These are phyloP conservation scores for Watsonalla cultraria DNA, from an alignment of 2,888 invertebrate genomes.

Conservation along the genomic window DNA sequence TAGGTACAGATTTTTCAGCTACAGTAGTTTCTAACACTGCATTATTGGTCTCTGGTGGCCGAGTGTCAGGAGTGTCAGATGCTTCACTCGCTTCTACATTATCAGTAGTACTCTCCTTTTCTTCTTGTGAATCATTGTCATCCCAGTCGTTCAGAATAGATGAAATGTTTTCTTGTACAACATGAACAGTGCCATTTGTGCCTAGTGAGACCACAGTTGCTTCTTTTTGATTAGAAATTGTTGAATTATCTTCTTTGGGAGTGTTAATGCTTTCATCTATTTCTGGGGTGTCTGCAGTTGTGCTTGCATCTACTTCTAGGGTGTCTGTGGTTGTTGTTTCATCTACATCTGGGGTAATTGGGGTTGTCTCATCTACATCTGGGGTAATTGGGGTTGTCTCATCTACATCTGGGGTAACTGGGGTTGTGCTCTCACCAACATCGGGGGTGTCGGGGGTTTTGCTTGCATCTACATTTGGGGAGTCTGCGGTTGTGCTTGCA, in stretches of 20 bases:
- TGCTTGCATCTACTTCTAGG: constrained; percentile 33
- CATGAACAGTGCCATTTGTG: constrained; percentile 19
- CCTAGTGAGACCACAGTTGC: constrained; percentile 3
- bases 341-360: constrained; percentile 19
- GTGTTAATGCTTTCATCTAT: constrained; percentile 35
- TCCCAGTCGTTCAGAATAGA: constrained; percentile 73
- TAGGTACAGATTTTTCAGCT: constrained; percentile 14
- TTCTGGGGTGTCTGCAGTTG: constrained; percentile 12
- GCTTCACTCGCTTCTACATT: constrained; percentile 14
- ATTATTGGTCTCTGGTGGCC: constrained; percentile 6
- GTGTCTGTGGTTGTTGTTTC: constrained; percentile 32
- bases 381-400: constrained; percentile 19
- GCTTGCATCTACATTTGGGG: constrained; percentile 32
- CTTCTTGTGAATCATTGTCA: constrained; percentile 69
- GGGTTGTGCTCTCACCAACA: background rate
- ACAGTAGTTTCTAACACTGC: constrained; percentile 9
- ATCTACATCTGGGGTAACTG: constrained; percentile 19
- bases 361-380: constrained; percentile 27
- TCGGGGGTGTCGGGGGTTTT: constrained; percentile 11
- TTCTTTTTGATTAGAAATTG: constrained; percentile 14
- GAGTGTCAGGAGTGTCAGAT: constrained; percentile 16
- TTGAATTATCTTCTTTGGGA: constrained; percentile 24
- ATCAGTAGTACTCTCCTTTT: constrained; percentile 16
- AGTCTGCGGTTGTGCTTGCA: constrained; percentile 33
- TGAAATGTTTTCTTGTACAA: constrained; percentile 52